A percentile compares a stretch with the other conserved stretches of the same genome.
Conservation (phyloP, 2,113 vertebrate genomes). For the Crotalus helleri region DNA sequence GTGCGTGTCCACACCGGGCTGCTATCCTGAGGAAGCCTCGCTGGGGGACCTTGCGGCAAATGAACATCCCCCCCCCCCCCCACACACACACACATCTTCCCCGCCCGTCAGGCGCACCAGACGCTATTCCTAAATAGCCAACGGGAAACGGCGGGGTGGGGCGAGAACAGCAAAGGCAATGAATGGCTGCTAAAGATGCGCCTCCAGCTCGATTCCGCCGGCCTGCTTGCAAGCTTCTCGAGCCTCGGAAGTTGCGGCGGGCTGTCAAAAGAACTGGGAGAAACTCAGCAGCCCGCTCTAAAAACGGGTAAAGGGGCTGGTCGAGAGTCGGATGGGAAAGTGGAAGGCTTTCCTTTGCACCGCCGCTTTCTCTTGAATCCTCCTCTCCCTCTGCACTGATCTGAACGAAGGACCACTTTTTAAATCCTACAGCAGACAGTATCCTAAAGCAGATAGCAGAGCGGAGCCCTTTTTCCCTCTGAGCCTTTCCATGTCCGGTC, state of each 20-base stretch:
- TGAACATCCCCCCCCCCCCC: rapidly evolving
- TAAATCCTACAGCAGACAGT: neutral
- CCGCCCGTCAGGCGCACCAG: neutral
- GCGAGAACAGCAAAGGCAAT: neutral
- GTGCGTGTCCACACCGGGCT: no score
- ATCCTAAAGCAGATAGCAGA: neutral
- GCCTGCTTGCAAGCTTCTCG: neutral
- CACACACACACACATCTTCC: no score
- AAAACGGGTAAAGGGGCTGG: neutral
- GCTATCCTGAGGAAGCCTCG: neutral
- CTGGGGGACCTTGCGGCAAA: neutral
- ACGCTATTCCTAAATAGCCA: neutral
- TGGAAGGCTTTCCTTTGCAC: neutral
- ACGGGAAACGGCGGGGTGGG: neutral
- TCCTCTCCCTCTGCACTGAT: neutral
- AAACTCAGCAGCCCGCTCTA: no score
- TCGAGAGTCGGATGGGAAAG: neutral
- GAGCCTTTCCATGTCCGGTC: neutral
- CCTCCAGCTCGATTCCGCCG: neutral
- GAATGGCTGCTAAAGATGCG: neutral
- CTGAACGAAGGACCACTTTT: neutral
- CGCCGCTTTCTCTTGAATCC: neutral
- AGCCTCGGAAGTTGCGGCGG: neutral
- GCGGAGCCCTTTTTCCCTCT: neutral
- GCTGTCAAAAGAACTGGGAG: neutral